phyloP scores from a whole-genome alignment of 2,888 invertebrate genomes.

The Matsumyia berberina region DNA sequence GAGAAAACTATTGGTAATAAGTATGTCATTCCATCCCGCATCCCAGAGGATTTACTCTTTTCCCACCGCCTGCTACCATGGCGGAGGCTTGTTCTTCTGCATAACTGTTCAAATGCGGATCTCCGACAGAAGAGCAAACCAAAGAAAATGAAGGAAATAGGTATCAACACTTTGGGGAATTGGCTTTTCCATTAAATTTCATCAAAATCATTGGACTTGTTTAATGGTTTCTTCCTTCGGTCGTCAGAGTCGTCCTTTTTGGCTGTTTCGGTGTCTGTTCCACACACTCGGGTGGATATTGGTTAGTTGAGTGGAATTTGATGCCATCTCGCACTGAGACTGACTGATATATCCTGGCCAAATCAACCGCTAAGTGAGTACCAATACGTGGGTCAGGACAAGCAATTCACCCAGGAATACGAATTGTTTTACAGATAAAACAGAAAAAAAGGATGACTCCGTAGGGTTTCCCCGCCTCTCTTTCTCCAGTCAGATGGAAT shows the following conservation, averaged over 20 bases:
- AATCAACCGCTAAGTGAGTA: constrained; percentile 54
- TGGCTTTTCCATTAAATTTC: constrained; percentile 72
- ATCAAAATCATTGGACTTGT: constrained; percentile 55
- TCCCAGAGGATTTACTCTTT: constrained; percentile 45
- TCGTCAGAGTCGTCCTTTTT: constrained; percentile 38
- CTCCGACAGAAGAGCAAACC: constrained; percentile 3
- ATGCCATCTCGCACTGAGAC: constrained; percentile 45
- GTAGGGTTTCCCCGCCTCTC: not conserved
- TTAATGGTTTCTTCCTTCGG: constrained; percentile 59
- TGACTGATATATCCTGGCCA: constrained; percentile 45
- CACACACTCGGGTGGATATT: constrained; percentile 29
- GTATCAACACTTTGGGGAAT: constrained; percentile 74
- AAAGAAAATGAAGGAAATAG: constrained; percentile 45
- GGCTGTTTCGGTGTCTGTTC: constrained; percentile 15
- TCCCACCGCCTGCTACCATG: not conserved
- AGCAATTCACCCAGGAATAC: constrained; percentile 17
- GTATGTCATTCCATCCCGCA: constrained; percentile 38
- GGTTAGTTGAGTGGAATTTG: constrained; percentile 66
- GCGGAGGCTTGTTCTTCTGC: constrained; percentile 45
- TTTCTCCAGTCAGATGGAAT: constrained; percentile 46
- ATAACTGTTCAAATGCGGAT: constrained; percentile 22
- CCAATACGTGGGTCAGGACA: constrained; percentile 26
- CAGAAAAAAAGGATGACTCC: constrained; percentile 24
- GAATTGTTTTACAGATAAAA: constrained; percentile 35
- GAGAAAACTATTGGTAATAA: constrained; percentile 63